Percentiles rank a stretch among this genome's conserved stretches.
Conservation (phyloP, 2,797 vertebrate species). For the Coregonus ussuriensis region DNA sequence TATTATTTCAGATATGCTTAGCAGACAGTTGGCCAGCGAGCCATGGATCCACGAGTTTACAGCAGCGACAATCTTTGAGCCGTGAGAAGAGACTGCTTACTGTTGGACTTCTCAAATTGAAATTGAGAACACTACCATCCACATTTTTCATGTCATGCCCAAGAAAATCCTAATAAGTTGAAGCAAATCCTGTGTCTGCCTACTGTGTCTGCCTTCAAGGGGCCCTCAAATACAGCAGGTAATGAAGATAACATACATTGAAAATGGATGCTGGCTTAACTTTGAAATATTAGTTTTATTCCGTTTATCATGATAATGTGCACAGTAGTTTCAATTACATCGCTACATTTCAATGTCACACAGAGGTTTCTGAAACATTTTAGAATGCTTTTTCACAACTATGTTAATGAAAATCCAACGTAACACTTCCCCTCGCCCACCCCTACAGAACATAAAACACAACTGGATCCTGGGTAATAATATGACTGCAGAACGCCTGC, state of each 20-base stretch:
- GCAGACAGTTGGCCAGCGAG: constrained; percentile 49
- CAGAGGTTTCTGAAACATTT: background rate
- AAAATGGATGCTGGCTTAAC: background rate
- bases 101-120: constrained; percentile 17
- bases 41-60: constrained; percentile 55
- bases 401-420: background rate
- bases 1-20: constrained; percentile 37
- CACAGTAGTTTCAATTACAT: background rate
- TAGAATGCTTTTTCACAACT: background rate
- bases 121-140: constrained; percentile 58
- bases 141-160: constrained; percentile 58
- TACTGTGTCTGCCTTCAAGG: background rate
- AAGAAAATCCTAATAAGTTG: constrained; percentile 64
- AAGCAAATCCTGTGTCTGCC: no score
- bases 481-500: constrained; percentile 9
- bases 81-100: constrained; percentile 33
- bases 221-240: constrained; percentile 29
- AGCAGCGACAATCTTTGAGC: constrained; percentile 56
- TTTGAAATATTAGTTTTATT: background rate
- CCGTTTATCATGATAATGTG: no score
- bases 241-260: constrained; percentile 56
- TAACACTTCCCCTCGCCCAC: background rate
- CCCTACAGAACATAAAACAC: background rate
- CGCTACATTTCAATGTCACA: background rate
- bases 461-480: constrained; percentile 1